phyloP scores from a whole-genome alignment of 2,797 vertebrate genomes.

The Spheniscus humboldti region DNA sequence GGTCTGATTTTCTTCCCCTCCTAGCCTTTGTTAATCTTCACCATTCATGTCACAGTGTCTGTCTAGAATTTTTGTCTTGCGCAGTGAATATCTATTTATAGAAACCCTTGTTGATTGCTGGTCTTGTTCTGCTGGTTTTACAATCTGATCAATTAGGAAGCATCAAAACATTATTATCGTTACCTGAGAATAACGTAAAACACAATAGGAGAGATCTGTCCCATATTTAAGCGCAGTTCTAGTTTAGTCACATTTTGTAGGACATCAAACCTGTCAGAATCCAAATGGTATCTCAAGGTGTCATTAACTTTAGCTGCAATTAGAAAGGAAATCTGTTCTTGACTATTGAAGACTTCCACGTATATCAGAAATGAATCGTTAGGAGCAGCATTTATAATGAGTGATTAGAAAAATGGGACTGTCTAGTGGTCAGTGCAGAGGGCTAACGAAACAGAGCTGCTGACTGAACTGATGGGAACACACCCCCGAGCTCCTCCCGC shows the following conservation, averaged over 20 bases:
- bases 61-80: neutral
- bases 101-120: neutral
- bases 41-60: neutral
- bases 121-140: neutral
- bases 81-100: neutral
- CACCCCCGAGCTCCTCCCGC: neutral
- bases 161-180: neutral
- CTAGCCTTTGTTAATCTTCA: neutral
- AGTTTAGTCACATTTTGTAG: neutral
- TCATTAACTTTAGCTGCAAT: neutral
- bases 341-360: neutral
- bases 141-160: neutral
- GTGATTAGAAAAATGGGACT: neutral
- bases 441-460: neutral
- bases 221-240: neutral
- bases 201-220: neutral
- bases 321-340: neutral
- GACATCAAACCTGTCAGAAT: neutral
- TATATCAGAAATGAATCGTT: neutral
- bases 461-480: neutral
- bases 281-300: neutral
- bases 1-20: neutral
- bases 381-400: neutral
- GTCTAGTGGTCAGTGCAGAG: neutral
- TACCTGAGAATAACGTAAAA: neutral